Conservation (phyloP, 1,140 invertebrate genomes). For the Heliconius hewitsoni region DNA sequence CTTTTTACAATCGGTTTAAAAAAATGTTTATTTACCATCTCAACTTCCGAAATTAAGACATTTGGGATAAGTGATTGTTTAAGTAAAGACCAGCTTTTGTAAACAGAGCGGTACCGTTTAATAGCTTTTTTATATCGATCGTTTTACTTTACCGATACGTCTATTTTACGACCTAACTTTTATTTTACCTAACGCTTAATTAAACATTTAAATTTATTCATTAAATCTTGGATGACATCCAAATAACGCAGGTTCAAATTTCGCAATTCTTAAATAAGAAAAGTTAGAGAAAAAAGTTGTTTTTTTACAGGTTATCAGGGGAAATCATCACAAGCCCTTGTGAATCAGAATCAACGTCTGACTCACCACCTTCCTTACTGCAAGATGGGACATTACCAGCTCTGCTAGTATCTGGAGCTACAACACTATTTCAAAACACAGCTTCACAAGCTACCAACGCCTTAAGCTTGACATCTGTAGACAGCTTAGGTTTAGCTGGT, state of each 20-base stretch:
- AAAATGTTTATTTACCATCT: slow-evolving; percentile 37
- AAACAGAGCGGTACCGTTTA: slow-evolving; percentile 55
- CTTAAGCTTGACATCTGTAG: slow-evolving; percentile 57
- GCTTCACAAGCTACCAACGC: slow-evolving; percentile 54
- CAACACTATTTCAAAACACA: slow-evolving; percentile 69
- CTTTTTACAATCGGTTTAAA: slow-evolving; percentile 34
- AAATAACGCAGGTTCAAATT: background rate
- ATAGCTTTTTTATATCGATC: slow-evolving; percentile 60
- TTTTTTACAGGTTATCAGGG: slow-evolving; percentile 62
- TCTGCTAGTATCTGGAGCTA: slow-evolving; percentile 72
- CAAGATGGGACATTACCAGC: slow-evolving; percentile 74
- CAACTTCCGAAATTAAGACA: slow-evolving; percentile 65
- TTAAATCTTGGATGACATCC: background rate
- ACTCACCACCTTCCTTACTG: slow-evolving; percentile 70
- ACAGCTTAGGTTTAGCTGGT: slow-evolving; percentile 60
- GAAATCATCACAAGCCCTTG: slow-evolving; percentile 73
- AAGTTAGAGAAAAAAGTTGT: background rate
- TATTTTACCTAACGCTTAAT: background rate
- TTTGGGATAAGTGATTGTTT: slow-evolving; percentile 56
- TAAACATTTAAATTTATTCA: background rate
- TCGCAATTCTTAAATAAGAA: too few species aligned
- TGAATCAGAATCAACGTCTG: slow-evolving; percentile 73
- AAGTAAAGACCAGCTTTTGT: slow-evolving; percentile 53
- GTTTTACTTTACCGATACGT: slow-evolving; percentile 37
- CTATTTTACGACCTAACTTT: slow-evolving; percentile 1